phyloP scores from a whole-genome alignment of 2,888 invertebrate genomes.

The Electrophaes corylata region DNA sequence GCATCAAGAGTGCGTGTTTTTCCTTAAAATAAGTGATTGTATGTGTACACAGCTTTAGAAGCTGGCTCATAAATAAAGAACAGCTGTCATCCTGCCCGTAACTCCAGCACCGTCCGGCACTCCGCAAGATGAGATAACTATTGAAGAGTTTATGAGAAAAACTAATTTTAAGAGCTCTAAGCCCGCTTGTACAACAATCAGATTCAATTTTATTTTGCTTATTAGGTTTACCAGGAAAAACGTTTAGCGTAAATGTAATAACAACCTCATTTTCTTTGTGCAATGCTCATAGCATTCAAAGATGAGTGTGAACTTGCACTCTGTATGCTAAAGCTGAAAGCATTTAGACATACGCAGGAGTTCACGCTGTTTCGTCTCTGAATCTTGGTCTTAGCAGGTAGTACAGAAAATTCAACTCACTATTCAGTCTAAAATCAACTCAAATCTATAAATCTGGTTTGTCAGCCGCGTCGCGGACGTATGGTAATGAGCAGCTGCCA shows the following conservation, averaged over 20 bases:
- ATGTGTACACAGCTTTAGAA: conserved; percentile 3
- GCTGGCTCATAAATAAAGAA: conserved; percentile 38
- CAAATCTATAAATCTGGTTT: conserved; percentile 25
- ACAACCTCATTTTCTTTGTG: no score
- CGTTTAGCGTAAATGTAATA: no score
- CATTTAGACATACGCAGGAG: no score
- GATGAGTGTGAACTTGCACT: no score
- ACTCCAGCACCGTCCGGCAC: conserved; percentile 13
- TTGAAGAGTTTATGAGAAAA: conserved; percentile 3
- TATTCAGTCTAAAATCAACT: conserved; percentile 7
- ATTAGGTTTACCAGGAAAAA: no score
- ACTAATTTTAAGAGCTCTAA: background rate
- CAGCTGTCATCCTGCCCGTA: conserved; percentile 36
- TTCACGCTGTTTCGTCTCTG: no score
- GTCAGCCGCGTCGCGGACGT: conserved; percentile 29
- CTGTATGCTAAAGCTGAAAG: no score
- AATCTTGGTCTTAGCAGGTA: background rate
- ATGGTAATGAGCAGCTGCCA: conserved; percentile 38
- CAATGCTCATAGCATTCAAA: no score
- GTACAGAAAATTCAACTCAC: background rate
- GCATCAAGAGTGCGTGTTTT: no score
- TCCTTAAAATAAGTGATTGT: background rate
- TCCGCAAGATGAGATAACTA: background rate
- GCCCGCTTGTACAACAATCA: background rate
- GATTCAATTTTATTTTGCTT: no score